These are phyloP conservation scores for Ypsolopha scabrella DNA, from an alignment of 2,888 invertebrate species.

Conservation along the genomic window DNA sequence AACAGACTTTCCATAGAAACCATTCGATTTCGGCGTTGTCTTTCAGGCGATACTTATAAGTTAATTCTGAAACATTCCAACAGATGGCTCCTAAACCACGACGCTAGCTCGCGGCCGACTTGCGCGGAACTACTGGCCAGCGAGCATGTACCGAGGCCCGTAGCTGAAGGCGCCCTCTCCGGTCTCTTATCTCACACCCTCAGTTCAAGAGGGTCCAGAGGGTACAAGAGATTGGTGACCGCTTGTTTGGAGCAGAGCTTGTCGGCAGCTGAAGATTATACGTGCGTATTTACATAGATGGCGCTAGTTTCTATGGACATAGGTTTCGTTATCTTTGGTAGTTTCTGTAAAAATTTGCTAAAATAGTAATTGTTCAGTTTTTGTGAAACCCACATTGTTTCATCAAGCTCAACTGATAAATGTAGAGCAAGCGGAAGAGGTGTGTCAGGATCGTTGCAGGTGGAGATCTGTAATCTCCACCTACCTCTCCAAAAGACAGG, in stretches of 20 bases:
- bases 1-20: no score
- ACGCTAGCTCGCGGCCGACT: not conserved
- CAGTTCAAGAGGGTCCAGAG: slow-evolving; percentile 71
- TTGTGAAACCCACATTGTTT: no score
- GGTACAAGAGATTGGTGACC: slow-evolving; percentile 25
- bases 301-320: no score
- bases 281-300: slow-evolving; percentile 21
- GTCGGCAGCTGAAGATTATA: slow-evolving; percentile 79
- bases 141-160: slow-evolving; percentile 85
- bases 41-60: not conserved
- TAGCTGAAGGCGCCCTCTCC: slow-evolving; percentile 88
- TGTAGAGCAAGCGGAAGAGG: no score
- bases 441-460: no score
- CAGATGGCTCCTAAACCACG: slow-evolving; percentile 4
- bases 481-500: no score
- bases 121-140: slow-evolving; percentile 69
- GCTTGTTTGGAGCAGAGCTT: slow-evolving; percentile 63
- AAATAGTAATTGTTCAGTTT: no score
- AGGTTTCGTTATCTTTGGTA: no score
- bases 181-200: slow-evolving; percentile 87
- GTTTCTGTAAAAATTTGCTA: no score
- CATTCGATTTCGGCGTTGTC: no score
- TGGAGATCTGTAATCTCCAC: no score
- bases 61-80: not conserved
- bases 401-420: no score